Conservation (phyloP, 1,140 invertebrate species). For the Pectinophora gossypiella region DNA sequence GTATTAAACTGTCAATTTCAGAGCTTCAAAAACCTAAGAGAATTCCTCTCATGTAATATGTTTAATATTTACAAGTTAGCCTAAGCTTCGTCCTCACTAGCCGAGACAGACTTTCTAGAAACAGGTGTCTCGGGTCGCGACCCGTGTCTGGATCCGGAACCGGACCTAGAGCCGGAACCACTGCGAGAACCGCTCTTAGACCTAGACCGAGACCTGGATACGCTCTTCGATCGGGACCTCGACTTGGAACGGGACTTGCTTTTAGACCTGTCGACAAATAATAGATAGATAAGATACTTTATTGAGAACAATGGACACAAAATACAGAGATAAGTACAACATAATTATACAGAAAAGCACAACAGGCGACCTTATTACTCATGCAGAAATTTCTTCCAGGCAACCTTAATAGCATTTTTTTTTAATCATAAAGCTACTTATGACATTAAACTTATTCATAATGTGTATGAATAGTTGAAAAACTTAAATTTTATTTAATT, state of each 20-base stretch:
- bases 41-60: no score
- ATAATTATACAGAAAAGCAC: not conserved
- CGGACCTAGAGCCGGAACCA: slow-evolving; percentile 37
- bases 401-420: not conserved
- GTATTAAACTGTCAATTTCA: no score
- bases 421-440: not conserved
- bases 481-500: slow-evolving; percentile 9
- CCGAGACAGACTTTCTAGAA: slow-evolving; percentile 73
- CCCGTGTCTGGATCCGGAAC: slow-evolving; percentile 25
- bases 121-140: slow-evolving; percentile 72
- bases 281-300: slow-evolving; percentile 20
- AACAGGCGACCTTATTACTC: not conserved
- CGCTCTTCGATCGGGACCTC: slow-evolving; percentile 34
- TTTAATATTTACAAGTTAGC: no score
- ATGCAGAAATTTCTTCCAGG: not conserved
- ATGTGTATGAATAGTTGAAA: not conserved
- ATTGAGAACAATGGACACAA: slow-evolving; percentile 2
- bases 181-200: slow-evolving; percentile 37
- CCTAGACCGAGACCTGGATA: slow-evolving; percentile 55
- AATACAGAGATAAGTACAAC: not conserved
- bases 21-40: no score
- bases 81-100: slow-evolving; percentile 71
- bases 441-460: no score
- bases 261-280: slow-evolving; percentile 29
- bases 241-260: slow-evolving; percentile 52